Evolutionary conservation across 2,113 vertebrate species (phyloP).

Genomic region (Eidolon helvum): DNA sequence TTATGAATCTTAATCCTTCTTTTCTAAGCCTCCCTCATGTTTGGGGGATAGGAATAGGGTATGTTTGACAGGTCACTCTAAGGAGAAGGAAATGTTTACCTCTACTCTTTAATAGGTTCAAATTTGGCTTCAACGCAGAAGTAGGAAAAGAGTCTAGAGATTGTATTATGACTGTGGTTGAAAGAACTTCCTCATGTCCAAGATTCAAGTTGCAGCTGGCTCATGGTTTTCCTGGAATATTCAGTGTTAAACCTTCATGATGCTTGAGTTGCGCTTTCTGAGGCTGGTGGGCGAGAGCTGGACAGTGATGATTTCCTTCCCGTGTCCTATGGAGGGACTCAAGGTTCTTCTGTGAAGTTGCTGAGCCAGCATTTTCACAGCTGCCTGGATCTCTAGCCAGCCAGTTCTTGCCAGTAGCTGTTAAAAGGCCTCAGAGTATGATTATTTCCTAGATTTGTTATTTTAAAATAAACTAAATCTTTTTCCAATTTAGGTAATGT

Average conservation of each 20-base stretch:
- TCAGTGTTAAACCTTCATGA: not conserved
- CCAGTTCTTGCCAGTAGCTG: not conserved
- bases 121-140: not conserved
- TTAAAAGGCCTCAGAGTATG: not conserved
- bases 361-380: not conserved
- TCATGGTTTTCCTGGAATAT: not conserved
- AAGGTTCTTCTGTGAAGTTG: not conserved
- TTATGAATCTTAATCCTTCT: not conserved
- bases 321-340: not conserved
- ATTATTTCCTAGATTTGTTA: constrained; percentile 45
- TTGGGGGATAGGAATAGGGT: too few species aligned
- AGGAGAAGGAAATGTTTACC: not conserved
- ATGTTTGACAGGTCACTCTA: not conserved
- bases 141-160: not conserved
- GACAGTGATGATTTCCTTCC: not conserved
- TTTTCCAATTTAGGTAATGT: not conserved
- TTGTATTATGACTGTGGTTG: not conserved
- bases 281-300: not conserved
- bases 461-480: constrained; percentile 17
- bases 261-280: not conserved
- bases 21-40: not conserved
- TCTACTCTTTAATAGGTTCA: not conserved
- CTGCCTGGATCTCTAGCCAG: not conserved
- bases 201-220: not conserved
- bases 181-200: not conserved